These are phyloP conservation scores for Limnephilus lunatus DNA, from an alignment of 2,888 invertebrate species.

Conservation along the genomic window DNA sequence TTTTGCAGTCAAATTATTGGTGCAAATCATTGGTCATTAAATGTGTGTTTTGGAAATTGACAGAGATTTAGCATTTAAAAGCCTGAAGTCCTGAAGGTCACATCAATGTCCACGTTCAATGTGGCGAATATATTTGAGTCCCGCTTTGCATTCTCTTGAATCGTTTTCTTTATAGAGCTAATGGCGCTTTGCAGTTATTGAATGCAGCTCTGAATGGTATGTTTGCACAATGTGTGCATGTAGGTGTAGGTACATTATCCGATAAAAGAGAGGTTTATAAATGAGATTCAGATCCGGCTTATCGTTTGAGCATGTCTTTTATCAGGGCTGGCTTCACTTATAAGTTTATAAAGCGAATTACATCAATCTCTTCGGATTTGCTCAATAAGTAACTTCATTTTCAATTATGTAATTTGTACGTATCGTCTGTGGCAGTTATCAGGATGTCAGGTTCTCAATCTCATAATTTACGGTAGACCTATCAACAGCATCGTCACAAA, in stretches of 20 bases:
- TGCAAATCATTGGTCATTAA: too few species aligned
- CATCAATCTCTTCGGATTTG: not conserved
- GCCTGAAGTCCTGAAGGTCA: not conserved
- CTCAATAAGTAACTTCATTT: not conserved
- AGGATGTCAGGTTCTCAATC: too few species aligned
- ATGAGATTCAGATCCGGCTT: not conserved
- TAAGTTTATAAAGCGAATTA: not conserved
- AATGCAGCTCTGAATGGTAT: constrained; percentile 29
- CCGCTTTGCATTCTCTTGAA: not conserved
- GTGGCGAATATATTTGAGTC: not conserved
- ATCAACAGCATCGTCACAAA: too few species aligned
- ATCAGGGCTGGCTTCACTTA: not conserved
- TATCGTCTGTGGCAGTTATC: too few species aligned
- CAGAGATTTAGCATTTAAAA: not conserved
- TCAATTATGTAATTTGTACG: not conserved
- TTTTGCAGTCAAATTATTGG: too few species aligned
- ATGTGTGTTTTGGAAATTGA: not conserved
- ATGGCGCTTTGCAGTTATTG: constrained; percentile 25
- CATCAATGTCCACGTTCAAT: not conserved
- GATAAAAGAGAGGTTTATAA: not conserved
- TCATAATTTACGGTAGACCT: too few species aligned
- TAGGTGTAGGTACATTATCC: not conserved
- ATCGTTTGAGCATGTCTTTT: not conserved
- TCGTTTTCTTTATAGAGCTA: not conserved
- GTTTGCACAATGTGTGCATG: not conserved